Percentiles rank a stretch among this genome's conserved stretches.
These are phyloP conservation scores for Anneissia japonica DNA, from an alignment of 35 echinoderm and acorn worm species.

Conservation along the genomic window DNA sequence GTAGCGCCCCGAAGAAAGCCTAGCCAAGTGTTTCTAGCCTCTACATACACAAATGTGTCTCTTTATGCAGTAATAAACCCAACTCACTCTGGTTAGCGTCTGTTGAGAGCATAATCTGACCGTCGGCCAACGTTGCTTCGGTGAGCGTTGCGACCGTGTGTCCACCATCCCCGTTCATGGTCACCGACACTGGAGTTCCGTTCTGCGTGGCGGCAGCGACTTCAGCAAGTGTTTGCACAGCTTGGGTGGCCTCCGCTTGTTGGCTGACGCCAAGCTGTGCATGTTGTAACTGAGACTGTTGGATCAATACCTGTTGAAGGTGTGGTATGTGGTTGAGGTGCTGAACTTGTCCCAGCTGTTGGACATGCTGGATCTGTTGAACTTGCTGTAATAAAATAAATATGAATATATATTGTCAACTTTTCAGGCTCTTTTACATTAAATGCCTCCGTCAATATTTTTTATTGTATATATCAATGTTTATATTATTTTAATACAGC, in stretches of 20 bases:
- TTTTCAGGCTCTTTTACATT: too few species aligned
- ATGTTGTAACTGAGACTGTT: conserved; percentile 13
- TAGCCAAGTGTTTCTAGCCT: conserved; percentile 42
- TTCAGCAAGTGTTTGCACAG: conserved; percentile 73
- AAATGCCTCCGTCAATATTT: too few species aligned
- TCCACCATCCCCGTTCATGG: conserved; percentile 34
- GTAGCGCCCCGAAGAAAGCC: conserved; percentile 40
- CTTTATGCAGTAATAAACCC: too few species aligned
- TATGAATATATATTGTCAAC: too few species aligned
- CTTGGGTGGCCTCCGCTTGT: conserved; percentile 66
- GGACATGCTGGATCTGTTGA: conserved; percentile 66
- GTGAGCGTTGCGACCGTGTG: conserved; percentile 66
- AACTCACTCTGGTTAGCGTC: background rate
- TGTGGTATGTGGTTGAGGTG: conserved; percentile 26
- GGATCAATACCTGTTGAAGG: conserved; percentile 66
- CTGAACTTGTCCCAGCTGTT: conserved; percentile 58
- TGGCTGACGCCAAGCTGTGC: background rate
- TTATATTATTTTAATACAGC: too few species aligned
- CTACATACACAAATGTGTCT: too few species aligned
- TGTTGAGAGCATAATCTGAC: conserved; percentile 63
- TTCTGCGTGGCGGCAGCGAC: conserved; percentile 59
- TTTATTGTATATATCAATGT: too few species aligned
- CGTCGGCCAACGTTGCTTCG: conserved; percentile 66
- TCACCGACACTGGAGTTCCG: conserved; percentile 52
- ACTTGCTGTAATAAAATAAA: conserved; percentile 43